These are phyloP conservation scores for Andricus grossulariae DNA, from an alignment of 1,140 invertebrate species.

Conservation along the genomic window DNA sequence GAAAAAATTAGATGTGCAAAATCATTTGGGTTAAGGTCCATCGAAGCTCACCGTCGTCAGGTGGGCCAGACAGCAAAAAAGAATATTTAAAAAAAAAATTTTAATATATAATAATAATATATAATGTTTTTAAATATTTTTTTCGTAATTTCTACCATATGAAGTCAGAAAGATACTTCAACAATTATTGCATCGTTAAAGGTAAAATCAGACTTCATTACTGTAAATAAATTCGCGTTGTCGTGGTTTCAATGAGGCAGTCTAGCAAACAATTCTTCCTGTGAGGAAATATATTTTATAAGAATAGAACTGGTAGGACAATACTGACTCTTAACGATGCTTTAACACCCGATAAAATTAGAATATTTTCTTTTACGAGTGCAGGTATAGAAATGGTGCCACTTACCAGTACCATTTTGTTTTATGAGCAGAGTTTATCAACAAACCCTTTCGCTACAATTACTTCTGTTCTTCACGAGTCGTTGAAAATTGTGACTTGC, in stretches of 20 bases:
- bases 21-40: no score
- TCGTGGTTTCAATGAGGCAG: background rate
- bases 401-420: conserved; percentile 7
- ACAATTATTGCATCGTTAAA: background rate
- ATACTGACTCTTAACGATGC: background rate
- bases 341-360: conserved; percentile 23
- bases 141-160: no score
- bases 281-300: background rate
- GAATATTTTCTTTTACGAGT: conserved; percentile 28
- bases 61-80: no score
- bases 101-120: no score
- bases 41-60: no score
- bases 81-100: no score
- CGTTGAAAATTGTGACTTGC: conserved; percentile 23
- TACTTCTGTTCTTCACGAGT: conserved; percentile 20
- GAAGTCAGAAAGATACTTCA: no score
- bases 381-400: conserved; percentile 1
- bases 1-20: no score
- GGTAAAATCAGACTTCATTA: background rate
- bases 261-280: conserved; percentile 13
- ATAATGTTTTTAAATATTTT: no score
- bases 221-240: background rate
- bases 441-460: conserved; percentile 18
- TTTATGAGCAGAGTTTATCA: conserved; percentile 16
- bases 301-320: conserved; percentile 9